phyloP scores from a whole-genome alignment of 2,888 invertebrate species.

The Pachydiplax longipennis region DNA sequence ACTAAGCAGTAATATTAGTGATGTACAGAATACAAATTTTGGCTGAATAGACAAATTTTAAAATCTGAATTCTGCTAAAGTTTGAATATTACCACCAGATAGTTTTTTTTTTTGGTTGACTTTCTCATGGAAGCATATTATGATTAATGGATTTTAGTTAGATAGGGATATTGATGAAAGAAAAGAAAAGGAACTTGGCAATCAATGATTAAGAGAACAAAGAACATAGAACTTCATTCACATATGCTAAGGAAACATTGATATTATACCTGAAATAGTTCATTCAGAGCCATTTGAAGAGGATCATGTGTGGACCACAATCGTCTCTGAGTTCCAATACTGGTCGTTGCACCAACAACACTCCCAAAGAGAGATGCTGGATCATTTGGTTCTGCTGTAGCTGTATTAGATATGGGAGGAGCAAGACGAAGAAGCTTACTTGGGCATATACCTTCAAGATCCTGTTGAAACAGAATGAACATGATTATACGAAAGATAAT shows the following conservation, averaged over 20 bases:
- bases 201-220: no score
- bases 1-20: no score
- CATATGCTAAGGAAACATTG: neutral
- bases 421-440: constrained; percentile 60
- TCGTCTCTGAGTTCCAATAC: neutral
- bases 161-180: no score
- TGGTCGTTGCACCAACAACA: neutral
- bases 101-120: no score
- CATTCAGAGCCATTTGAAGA: constrained; percentile 67
- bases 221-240: neutral
- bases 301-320: constrained; percentile 66
- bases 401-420: constrained; percentile 52
- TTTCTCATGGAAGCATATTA: no score
- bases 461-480: constrained; percentile 52
- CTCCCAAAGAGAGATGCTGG: constrained; percentile 33
- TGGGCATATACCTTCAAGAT: constrained; percentile 55
- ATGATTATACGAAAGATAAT: neutral
- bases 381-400: constrained; percentile 34
- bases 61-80: no score
- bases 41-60: no score
- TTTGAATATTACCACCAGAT: no score
- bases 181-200: no score
- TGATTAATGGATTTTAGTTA: no score
- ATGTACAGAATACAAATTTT: no score
- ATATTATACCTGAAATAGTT: constrained; percentile 39